Conservation (phyloP, 2,797 vertebrate species). For the Macrochelys suwanniensis region DNA sequence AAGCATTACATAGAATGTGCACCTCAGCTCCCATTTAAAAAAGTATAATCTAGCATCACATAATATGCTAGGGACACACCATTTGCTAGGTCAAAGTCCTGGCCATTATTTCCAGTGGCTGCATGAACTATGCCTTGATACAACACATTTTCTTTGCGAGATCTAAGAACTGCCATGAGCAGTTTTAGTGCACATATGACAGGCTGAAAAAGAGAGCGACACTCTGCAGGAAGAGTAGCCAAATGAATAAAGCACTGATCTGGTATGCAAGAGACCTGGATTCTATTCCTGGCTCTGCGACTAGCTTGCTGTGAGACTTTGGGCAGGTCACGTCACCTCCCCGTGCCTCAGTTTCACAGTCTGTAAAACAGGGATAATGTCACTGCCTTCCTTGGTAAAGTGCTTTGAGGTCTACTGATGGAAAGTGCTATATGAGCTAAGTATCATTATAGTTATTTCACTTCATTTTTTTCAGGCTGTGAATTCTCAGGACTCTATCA, state of each 20-base stretch:
- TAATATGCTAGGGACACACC: fast-evolving
- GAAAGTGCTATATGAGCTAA: background rate
- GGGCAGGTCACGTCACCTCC: background rate
- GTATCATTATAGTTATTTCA: background rate
- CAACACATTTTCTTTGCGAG: background rate
- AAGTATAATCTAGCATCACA: background rate
- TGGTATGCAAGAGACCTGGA: background rate
- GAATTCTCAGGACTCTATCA: background rate
- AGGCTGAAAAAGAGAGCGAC: background rate
- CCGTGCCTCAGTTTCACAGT: background rate
- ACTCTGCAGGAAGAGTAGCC: background rate
- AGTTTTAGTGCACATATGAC: background rate
- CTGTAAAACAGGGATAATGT: background rate
- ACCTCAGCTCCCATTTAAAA: background rate
- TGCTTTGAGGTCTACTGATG: background rate
- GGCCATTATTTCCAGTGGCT: background rate
- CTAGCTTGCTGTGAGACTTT: background rate
- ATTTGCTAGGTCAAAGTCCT: background rate
- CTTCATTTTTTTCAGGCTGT: background rate
- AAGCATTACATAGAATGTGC: background rate
- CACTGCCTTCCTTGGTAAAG: background rate
- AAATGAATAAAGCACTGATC: background rate
- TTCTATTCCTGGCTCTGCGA: background rate
- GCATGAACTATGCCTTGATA: background rate
- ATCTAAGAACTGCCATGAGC: background rate